Percentiles rank a stretch among this genome's conserved stretches.
phyloP scores from a whole-genome alignment of 2,797 vertebrate species.

The Acanthurus tractus region DNA sequence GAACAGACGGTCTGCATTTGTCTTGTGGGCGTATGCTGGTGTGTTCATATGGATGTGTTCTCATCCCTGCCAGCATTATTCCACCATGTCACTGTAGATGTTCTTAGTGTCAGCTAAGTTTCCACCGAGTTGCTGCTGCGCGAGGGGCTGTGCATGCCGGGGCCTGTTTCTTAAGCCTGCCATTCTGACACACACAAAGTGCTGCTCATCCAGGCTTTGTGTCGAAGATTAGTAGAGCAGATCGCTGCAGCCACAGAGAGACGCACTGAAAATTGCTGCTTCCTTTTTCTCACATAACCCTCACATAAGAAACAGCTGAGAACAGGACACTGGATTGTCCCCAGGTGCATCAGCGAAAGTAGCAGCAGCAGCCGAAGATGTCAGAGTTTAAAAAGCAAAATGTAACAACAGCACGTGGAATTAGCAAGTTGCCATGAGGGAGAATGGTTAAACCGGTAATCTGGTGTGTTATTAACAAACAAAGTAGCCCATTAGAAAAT shows the following conservation, averaged over 20 bases:
- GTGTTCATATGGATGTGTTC: constrained; percentile 38
- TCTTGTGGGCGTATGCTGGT: constrained; percentile 22
- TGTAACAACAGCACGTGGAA: constrained; percentile 24
- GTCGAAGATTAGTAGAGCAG: constrained; percentile 82
- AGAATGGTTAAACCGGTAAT: constrained; percentile 61
- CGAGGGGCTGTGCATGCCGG: constrained; percentile 69
- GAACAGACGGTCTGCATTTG: constrained; percentile 29
- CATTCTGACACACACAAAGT: constrained; percentile 82
- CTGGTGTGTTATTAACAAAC: constrained; percentile 49
- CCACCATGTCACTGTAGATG: constrained; percentile 67
- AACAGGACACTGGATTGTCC: constrained; percentile 42
- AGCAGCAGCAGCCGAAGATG: constrained; percentile 19
- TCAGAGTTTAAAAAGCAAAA: constrained; percentile 45
- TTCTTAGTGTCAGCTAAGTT: constrained; percentile 78
- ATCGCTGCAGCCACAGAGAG: constrained; percentile 77
- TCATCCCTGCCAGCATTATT: constrained; percentile 61
- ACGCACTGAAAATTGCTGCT: constrained; percentile 67
- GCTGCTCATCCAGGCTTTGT: constrained; percentile 86
- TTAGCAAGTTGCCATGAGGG: constrained; percentile 24
- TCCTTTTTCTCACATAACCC: constrained; percentile 61
- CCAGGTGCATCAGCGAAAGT: constrained; percentile 35
- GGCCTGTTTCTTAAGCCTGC: constrained; percentile 80
- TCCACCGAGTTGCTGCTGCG: constrained; percentile 72
- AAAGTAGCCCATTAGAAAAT: constrained; percentile 45
- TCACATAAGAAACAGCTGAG: constrained; percentile 28